Evolutionary conservation across 1,140 invertebrate genomes (phyloP).

Genomic region (Nephotettix cincticeps): DNA sequence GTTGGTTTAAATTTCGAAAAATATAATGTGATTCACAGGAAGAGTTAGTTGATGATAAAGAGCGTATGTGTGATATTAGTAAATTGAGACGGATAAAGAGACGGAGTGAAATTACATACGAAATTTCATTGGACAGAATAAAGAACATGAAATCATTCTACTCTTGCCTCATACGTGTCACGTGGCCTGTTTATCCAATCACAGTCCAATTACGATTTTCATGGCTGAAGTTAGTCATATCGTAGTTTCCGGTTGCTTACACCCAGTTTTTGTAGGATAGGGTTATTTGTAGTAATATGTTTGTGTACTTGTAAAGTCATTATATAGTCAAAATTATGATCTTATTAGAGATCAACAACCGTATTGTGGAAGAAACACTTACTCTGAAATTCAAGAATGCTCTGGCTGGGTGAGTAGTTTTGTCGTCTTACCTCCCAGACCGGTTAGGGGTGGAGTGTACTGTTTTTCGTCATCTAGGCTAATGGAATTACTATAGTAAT

Average conservation of each 20-base stretch:
- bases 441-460: slow-evolving; percentile 26
- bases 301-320: slow-evolving; percentile 32
- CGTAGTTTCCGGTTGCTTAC: slow-evolving; percentile 31
- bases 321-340: slow-evolving; percentile 74
- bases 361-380: slow-evolving; percentile 95
- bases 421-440: slow-evolving; percentile 18
- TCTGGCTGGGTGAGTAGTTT: slow-evolving; percentile 78
- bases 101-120: too few relatives aligned
- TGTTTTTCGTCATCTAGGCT: too few relatives aligned
- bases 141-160: too few relatives aligned
- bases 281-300: slow-evolving; percentile 21
- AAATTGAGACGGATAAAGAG: too few relatives aligned
- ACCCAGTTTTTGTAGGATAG: slow-evolving; percentile 25
- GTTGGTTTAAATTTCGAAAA: too few relatives aligned
- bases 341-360: slow-evolving; percentile 97
- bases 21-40: too few relatives aligned
- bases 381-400: slow-evolving; percentile 94
- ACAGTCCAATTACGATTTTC: background rate
- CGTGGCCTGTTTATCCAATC: slow-evolving; percentile 17
- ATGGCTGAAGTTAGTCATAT: slow-evolving; percentile 7
- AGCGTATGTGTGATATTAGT: too few relatives aligned
- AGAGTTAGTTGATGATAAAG: too few relatives aligned
- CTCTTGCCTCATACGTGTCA: background rate
- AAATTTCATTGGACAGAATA: too few relatives aligned
- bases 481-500: too few relatives aligned